Conservation (phyloP, 2,797 vertebrate species). For the Loris lydekkerianus region DNA sequence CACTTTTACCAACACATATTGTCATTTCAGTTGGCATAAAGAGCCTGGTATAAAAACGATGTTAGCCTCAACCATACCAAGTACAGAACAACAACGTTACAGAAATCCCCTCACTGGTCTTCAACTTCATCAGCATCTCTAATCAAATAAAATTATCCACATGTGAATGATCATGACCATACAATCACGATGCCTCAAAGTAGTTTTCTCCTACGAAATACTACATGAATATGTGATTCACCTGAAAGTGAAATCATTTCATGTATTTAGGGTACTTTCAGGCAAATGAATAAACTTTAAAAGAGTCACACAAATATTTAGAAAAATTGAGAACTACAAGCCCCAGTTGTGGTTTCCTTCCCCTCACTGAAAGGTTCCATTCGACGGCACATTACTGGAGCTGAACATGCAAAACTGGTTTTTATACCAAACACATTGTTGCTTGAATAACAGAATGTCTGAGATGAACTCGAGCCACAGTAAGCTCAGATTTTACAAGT, state of each 20-base stretch:
- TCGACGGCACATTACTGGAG: background rate
- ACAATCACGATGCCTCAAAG: no score
- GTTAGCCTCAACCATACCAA: background rate
- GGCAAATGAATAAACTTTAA: background rate
- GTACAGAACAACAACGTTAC: background rate
- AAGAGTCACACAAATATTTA: constrained; percentile 65
- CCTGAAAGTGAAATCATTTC: background rate
- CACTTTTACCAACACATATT: background rate
- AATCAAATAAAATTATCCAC: background rate
- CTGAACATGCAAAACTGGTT: constrained; percentile 49
- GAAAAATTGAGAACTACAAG: background rate
- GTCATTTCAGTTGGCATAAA: background rate
- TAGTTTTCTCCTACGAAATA: background rate
- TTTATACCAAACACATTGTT: constrained; percentile 23
- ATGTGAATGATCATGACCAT: background rate
- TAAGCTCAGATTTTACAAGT: constrained; percentile 3
- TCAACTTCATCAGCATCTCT: background rate
- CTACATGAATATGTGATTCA: background rate
- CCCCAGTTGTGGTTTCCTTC: background rate
- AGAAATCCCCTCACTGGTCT: background rate
- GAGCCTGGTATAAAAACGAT: background rate
- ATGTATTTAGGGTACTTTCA: constrained; percentile 12
- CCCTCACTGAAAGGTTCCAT: background rate
- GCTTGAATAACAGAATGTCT: background rate
- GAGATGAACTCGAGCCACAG: background rate